These are phyloP conservation scores for Ectemnius cavifrons DNA, from an alignment of 2,888 invertebrate genomes.

Conservation along the genomic window DNA sequence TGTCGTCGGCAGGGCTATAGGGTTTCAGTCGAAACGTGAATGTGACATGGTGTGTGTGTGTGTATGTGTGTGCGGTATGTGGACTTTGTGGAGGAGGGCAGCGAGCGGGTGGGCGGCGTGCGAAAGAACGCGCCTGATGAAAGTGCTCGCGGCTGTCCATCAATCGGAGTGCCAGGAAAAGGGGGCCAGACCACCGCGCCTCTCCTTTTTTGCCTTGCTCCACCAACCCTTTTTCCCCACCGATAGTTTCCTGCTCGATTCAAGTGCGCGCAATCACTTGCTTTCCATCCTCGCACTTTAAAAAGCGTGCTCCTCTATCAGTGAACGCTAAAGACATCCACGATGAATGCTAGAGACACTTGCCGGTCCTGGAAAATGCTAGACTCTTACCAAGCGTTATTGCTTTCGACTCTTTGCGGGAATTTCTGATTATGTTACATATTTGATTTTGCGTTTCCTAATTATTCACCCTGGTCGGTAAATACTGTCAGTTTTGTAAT, in stretches of 20 bases:
- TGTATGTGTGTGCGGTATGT: no score
- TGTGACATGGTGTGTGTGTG: no score
- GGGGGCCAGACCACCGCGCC: conserved; percentile 21
- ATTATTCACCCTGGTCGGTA: no score
- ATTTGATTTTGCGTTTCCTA: no score
- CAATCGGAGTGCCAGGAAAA: conserved; percentile 28
- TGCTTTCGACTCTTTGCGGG: no score
- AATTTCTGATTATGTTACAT: no score
- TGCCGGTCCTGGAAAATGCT: not conserved
- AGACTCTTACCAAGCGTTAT: not conserved
- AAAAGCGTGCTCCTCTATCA: no score
- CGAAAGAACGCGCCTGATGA: conserved; percentile 36
- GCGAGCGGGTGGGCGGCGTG: no score
- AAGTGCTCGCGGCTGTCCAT: conserved; percentile 43
- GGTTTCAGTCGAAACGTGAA: conserved; percentile 35
- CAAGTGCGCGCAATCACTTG: conserved; percentile 20
- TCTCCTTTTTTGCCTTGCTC: conserved; percentile 9
- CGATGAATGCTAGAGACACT: conserved; percentile 2
- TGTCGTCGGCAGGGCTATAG: not conserved
- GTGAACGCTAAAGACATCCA: not conserved
- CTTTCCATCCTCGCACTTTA: no score
- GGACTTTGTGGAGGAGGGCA: no score
- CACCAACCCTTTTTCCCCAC: not conserved
- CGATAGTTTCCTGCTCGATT: conserved; percentile 10
- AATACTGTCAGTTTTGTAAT: no score